phyloP scores from a whole-genome alignment of 2,888 invertebrate species.

The Drosophila austrosaltans region DNA sequence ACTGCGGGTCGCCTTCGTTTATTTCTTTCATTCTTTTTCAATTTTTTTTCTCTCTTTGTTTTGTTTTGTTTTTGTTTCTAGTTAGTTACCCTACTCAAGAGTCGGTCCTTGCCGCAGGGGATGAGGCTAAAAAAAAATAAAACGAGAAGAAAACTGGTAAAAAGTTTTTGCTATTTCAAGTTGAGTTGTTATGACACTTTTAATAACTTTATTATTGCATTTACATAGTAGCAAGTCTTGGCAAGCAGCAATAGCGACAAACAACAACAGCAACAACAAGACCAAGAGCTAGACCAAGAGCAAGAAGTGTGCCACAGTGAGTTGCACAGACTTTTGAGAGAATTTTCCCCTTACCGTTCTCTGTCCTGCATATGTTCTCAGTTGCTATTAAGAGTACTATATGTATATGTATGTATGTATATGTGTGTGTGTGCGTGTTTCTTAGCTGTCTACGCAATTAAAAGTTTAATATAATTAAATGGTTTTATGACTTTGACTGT shows the following conservation, averaged over 20 bases:
- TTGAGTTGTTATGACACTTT: constrained; percentile 83
- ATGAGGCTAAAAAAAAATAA: constrained; percentile 30
- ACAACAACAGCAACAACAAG: constrained; percentile 29
- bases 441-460: constrained; percentile 79
- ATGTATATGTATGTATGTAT: constrained; percentile 21
- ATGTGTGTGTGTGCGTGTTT: constrained; percentile 47
- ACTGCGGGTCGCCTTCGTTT: constrained; percentile 58
- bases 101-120: constrained; percentile 11
- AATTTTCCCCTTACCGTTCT: constrained; percentile 18
- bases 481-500: constrained; percentile 79
- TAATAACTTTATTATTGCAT: constrained; percentile 83
- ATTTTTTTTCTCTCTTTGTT: constrained; percentile 25
- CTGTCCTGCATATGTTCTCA: constrained; percentile 62
- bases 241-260: constrained; percentile 21
- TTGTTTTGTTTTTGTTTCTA: constrained; percentile 2
- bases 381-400: constrained; percentile 38
- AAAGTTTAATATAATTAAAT: constrained; percentile 83
- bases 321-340: constrained; percentile 22
- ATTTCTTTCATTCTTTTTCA: background rate
- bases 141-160: constrained; percentile 38
- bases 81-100: constrained; percentile 43
- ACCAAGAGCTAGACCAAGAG: constrained; percentile 25
- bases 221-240: constrained; percentile 70
- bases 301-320: constrained; percentile 53
- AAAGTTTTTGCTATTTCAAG: constrained; percentile 75